Evolutionary conservation across 2,797 vertebrate species (phyloP).

Genomic region (Myripristis jacobus): DNA sequence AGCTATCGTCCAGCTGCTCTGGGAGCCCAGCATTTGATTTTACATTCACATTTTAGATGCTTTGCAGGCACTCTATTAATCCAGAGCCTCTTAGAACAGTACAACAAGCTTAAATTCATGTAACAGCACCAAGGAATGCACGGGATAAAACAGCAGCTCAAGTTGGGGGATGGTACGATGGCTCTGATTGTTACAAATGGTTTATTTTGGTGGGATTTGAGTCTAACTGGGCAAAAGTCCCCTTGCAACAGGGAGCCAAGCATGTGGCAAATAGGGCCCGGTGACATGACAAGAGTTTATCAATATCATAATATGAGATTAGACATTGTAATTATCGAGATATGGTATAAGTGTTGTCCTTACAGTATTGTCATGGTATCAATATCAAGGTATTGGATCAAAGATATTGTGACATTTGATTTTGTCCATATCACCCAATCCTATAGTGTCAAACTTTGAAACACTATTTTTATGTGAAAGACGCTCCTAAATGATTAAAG

Average conservation of each 20-base stretch:
- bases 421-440: too few species aligned
- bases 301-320: too few species aligned
- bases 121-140: not conserved
- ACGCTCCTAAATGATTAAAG: not conserved
- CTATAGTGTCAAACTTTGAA: not conserved
- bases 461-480: not conserved
- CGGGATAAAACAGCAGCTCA: constrained; percentile 9
- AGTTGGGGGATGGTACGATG: not conserved
- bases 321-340: too few species aligned
- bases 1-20: constrained; percentile 20
- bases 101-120: not conserved
- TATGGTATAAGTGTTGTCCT: too few species aligned
- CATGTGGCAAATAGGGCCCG: not conserved
- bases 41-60: not conserved
- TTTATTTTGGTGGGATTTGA: too few species aligned
- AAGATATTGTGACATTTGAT: too few species aligned
- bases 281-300: too few species aligned
- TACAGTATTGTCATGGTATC: too few species aligned
- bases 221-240: too few species aligned
- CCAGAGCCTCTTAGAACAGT: not conserved
- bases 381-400: too few species aligned
- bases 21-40: constrained; percentile 5
- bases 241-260: not conserved
- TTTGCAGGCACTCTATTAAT: not conserved
- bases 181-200: too few species aligned